phyloP scores from a whole-genome alignment of 2,797 vertebrate genomes.

The Phrynocephalus guinanensis region DNA sequence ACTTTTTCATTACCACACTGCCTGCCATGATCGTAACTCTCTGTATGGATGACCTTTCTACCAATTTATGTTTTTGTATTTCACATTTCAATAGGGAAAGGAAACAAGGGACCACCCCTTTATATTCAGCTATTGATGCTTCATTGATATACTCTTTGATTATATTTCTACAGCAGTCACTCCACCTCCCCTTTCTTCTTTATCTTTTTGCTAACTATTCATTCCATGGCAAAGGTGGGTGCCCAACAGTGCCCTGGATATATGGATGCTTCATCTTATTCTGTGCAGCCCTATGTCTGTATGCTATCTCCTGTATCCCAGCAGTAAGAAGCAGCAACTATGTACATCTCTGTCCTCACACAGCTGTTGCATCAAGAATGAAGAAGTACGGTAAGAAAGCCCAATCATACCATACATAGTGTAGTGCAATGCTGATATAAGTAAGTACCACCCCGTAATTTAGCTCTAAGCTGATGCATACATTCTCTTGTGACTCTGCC shows the following conservation, averaged over 20 bases:
- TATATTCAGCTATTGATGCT: constrained; percentile 26
- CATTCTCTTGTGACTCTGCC: not conserved
- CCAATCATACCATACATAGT: not conserved
- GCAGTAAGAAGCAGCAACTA: not conserved
- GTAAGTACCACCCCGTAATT: not conserved
- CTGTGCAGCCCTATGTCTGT: not conserved
- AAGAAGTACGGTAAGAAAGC: not conserved
- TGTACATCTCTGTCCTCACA: not conserved
- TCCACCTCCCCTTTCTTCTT: constrained; percentile 25
- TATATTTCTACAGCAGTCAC: constrained; percentile 11
- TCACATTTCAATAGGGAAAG: accelerated
- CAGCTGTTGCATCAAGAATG: not conserved
- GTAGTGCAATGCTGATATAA: not conserved
- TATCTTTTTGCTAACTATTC: constrained; percentile 38
- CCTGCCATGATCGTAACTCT: not conserved
- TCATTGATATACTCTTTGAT: not conserved
- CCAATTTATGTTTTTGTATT: not conserved
- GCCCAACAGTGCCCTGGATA: too few species aligned
- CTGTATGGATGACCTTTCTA: constrained; percentile 10
- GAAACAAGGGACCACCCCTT: not conserved
- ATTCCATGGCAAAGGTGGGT: constrained; percentile 26
- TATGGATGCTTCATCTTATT: not conserved
- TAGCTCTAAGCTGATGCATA: not conserved
- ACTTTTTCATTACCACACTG: not conserved
- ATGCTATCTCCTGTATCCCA: too few species aligned